Percentiles rank a stretch among this genome's conserved stretches.
phyloP scores from a whole-genome alignment of 2,113 vertebrate genomes.

The Aspidoscelis tigris region DNA sequence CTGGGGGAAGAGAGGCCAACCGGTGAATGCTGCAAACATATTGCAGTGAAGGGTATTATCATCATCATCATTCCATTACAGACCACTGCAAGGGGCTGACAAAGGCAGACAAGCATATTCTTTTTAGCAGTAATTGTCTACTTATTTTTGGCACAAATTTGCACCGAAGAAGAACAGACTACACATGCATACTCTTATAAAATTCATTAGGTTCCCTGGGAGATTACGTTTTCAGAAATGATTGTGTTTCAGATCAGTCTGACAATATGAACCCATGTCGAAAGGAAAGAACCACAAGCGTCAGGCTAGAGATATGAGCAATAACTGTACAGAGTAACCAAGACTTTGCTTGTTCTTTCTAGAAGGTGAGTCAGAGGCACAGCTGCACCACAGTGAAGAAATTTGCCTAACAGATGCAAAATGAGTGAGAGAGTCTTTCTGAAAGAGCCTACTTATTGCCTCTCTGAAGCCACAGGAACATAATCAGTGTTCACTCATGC shows the following conservation, averaged over 20 bases:
- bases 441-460: neutral
- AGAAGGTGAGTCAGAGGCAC: slow-evolving; percentile 37
- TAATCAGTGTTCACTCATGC: neutral
- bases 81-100: slow-evolving; percentile 1
- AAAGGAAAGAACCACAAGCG: slow-evolving; percentile 28
- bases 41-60: neutral
- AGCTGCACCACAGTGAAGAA: slow-evolving; percentile 26
- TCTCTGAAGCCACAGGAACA: fast-evolving
- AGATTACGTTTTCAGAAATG: slow-evolving; percentile 43
- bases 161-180: slow-evolving; percentile 42
- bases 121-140: slow-evolving; percentile 30
- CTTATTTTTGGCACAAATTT: slow-evolving; percentile 54
- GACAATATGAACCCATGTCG: slow-evolving; percentile 21
- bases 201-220: slow-evolving; percentile 38
- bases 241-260: slow-evolving; percentile 20
- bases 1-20: neutral
- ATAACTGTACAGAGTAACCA: slow-evolving; percentile 18
- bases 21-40: neutral
- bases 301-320: slow-evolving; percentile 16
- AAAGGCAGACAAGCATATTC: slow-evolving; percentile 31
- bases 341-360: slow-evolving; percentile 1
- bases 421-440: neutral
- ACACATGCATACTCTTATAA: slow-evolving; percentile 24
- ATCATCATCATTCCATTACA: neutral
- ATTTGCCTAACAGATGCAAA: neutral